phyloP scores from a whole-genome alignment of 1,140 invertebrate genomes.

The Halesus radiatus region DNA sequence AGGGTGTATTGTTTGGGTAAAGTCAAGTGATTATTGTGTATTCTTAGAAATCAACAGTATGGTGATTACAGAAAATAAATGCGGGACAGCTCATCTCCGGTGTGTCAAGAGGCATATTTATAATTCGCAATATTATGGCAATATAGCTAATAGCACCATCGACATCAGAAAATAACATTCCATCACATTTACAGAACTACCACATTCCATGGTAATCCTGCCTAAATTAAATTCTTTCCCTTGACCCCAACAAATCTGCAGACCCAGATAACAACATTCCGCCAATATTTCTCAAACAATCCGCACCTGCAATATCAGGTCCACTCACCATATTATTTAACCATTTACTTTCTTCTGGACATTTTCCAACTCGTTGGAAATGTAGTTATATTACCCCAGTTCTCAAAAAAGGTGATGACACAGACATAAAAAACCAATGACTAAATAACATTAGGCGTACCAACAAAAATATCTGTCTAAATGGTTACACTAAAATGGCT shows the following conservation, averaged over 20 bases:
- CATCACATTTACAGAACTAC: not conserved
- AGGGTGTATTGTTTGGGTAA: too few species aligned
- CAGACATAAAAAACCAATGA: not conserved
- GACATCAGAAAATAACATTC: not conserved
- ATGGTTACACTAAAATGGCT: too few species aligned
- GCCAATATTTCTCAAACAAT: not conserved
- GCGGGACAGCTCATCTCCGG: too few species aligned
- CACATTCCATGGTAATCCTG: too few species aligned
- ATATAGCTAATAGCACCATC: too few species aligned
- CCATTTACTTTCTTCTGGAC: not conserved
- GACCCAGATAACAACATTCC: conserved; percentile 1
- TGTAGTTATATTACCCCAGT: not conserved
- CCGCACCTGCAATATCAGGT: not conserved
- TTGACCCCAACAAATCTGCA: not conserved
- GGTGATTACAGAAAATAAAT: too few species aligned
- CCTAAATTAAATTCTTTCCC: not conserved
- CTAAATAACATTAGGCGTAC: too few species aligned
- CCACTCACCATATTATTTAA: not conserved
- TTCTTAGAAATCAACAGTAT: too few species aligned
- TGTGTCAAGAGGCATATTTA: too few species aligned
- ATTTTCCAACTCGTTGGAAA: not conserved
- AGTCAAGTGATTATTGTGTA: too few species aligned
- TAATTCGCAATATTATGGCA: too few species aligned
- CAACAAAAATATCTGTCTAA: too few species aligned
- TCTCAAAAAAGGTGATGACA: not conserved